These are phyloP conservation scores for Branchinecta lindahli DNA, from an alignment of 1,140 invertebrate species.

Conservation along the genomic window DNA sequence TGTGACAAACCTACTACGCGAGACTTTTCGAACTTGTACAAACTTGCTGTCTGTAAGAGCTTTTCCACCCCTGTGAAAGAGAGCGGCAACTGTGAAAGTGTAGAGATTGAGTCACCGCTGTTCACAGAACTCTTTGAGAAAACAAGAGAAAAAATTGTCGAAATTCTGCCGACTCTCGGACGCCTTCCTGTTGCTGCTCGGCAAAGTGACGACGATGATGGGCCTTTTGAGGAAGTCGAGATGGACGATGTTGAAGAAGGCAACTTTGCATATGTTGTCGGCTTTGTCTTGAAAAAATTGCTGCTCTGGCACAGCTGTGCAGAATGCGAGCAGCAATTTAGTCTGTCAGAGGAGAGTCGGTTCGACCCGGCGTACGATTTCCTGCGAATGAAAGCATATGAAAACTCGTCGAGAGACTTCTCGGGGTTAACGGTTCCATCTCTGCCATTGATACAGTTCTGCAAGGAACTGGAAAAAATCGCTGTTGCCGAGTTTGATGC, in stretches of 20 bases:
- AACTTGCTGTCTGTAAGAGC: slow-evolving; percentile 4
- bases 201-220: background rate
- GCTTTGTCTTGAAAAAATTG: slow-evolving; percentile 6
- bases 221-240: background rate
- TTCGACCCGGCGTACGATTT: slow-evolving; percentile 3
- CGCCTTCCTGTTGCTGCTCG: background rate
- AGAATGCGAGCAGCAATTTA: background rate
- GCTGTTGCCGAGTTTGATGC: background rate
- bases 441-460: background rate
- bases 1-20: background rate
- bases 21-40: slow-evolving; percentile 5
- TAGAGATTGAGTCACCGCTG: background rate
- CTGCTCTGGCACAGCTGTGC: slow-evolving; percentile 4
- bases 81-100: slow-evolving; percentile 1
- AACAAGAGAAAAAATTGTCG: background rate
- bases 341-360: background rate
- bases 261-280: slow-evolving; percentile 4
- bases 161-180: background rate
- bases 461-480: slow-evolving; percentile 1
- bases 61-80: slow-evolving; percentile 5
- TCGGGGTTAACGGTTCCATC: background rate
- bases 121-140: slow-evolving; percentile 2
- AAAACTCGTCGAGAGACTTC: background rate
- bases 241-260: background rate
- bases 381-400: no score